phyloP scores from a whole-genome alignment of 2,113 vertebrate genomes.

The Phoxinus phoxinus region DNA sequence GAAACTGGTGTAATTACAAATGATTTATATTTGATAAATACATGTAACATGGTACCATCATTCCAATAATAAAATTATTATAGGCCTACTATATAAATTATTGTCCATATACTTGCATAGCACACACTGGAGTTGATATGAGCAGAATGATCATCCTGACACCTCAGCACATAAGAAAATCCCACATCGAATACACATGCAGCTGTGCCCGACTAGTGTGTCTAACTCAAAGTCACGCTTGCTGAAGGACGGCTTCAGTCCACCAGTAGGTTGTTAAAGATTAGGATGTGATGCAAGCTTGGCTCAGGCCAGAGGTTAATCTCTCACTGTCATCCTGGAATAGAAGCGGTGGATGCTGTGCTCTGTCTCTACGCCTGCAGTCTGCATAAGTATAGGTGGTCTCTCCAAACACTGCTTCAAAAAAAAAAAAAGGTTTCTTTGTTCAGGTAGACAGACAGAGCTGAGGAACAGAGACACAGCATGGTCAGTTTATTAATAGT shows the following conservation, averaged over 20 bases:
- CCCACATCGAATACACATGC: neutral
- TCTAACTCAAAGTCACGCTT: neutral
- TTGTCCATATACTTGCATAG: neutral
- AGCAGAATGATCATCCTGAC: neutral
- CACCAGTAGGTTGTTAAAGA: conserved; percentile 63
- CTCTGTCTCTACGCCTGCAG: conserved; percentile 11
- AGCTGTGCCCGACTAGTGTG: neutral
- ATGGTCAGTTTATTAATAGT: neutral
- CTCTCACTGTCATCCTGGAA: conserved; percentile 66
- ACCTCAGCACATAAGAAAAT: neutral
- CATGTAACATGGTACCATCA: neutral
- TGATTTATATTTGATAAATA: neutral
- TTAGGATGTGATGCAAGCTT: conserved; percentile 71
- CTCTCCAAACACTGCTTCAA: neutral
- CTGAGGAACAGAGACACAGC: neutral
- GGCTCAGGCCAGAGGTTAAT: conserved; percentile 69
- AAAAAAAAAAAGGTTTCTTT: neutral
- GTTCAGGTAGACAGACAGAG: too few species aligned
- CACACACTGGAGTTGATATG: neutral
- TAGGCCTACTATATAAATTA: too few species aligned
- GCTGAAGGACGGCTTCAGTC: conserved; percentile 6
- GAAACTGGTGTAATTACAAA: neutral
- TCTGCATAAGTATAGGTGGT: conserved; percentile 1
- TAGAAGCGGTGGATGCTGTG: conserved; percentile 60
- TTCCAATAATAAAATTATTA: neutral